Base-by-base conservation (phyloP, 2,113 vertebrate species). In the Mugil cephalus region DNA sequence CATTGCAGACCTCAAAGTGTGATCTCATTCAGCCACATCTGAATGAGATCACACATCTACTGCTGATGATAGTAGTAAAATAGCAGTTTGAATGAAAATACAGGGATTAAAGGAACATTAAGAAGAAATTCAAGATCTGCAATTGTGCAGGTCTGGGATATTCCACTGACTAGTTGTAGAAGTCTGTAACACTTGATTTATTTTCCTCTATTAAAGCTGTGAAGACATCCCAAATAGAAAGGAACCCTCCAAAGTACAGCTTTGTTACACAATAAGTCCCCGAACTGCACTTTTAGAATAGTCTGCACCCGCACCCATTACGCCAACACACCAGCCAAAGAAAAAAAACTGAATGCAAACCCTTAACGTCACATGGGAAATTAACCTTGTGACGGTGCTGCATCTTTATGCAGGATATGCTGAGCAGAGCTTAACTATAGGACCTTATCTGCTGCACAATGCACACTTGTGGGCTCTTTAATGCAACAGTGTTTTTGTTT, bases 401-500 rank as follows among this genome's bases (percentile, higher is more conserved):
- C 85, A 85, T 72, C 55, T 74, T 48, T 19, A 79, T 14, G 53
- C 76, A 60, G 58, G 59, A 78, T 65, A 43, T 58, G 80, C 71
- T 69, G 72, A 74, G 51, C 21, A 42, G 58, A 76, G 75, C 48
- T 62, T 51, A 13, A 74, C 43, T 43, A 36, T 2, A 45, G 65
- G 63, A 62, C 24, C 54, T 38, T 5, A 7, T 60, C 61, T 68
- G 56, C 45, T 53, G 19, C 54, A 75, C 30, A 72, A 35, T 61
- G 74, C 10, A 75, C 81, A 77, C 78, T 84, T 87, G 69, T 83
- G 60, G 61, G 72, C 40, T 45, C 35, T 60, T 10, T 52, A 61
- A 46, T 43, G 65, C 56, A 74, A 77, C 69, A 67, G 40, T 63
- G 43, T 45, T 60, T 39, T 21, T 13, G 10, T 30, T 18, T 12